A percentile compares a stretch with the other conserved stretches of the same genome.
phyloP scores from a whole-genome alignment of 2,113 vertebrate species.

The Seriola dumerili region DNA sequence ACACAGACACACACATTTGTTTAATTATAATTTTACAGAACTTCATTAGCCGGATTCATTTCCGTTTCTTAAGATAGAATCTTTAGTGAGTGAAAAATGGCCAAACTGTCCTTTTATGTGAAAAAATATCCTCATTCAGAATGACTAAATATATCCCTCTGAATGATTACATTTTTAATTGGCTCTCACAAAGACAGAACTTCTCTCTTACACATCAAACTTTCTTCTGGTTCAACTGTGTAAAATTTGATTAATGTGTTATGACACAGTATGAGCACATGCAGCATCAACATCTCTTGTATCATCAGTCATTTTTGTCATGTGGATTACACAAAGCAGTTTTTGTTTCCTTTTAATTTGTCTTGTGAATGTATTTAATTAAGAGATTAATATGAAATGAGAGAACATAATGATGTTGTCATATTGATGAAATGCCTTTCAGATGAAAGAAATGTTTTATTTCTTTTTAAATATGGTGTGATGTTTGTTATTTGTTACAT shows the following conservation, averaged over 20 bases:
- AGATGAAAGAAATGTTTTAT: not conserved
- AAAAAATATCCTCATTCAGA: constrained; percentile 12
- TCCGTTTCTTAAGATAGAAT: not conserved
- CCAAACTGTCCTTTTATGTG: not conserved
- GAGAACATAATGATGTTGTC: not conserved
- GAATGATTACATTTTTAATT: not conserved
- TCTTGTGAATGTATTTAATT: constrained; percentile 1
- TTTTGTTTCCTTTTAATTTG: not conserved
- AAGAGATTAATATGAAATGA: not conserved
- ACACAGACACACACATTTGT: constrained; percentile 2
- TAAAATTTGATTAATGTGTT: not conserved
- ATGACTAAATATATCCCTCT: not conserved
- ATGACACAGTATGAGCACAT: not conserved
- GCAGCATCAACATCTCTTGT: not conserved
- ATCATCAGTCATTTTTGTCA: constrained; percentile 7
- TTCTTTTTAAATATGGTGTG: constrained; percentile 26
- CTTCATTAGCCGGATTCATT: constrained; percentile 2
- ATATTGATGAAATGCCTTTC: not conserved
- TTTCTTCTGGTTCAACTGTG: not conserved
- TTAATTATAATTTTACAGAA: constrained; percentile 12
- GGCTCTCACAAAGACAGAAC: constrained; percentile 8
- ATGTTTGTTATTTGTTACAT: constrained; percentile 15
- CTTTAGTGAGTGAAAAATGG: not conserved
- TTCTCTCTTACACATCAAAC: not conserved
- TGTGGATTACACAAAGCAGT: not conserved